phyloP scores from a whole-genome alignment of 35 echinoderm and acorn worm genomes.

The Apostichopus japonicus region DNA sequence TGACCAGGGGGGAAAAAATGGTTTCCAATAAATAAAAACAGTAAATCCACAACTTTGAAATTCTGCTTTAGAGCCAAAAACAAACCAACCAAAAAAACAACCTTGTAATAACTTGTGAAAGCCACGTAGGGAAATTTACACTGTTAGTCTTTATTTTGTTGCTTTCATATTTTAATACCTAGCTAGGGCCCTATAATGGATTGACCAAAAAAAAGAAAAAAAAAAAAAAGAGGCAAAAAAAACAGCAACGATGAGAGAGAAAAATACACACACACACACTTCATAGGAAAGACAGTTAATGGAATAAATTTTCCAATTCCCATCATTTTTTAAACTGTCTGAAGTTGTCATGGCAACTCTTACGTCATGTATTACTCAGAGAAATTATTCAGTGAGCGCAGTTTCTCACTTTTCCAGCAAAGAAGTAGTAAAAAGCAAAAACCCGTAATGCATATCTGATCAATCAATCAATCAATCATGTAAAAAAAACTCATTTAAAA shows the following conservation, averaged over 20 bases:
- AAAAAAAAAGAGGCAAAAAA: background rate
- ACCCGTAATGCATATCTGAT: slow-evolving; percentile 36
- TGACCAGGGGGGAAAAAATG: too few relatives aligned
- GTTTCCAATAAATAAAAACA: too few relatives aligned
- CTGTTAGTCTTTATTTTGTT: background rate
- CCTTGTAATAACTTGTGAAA: too few relatives aligned
- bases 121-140: too few relatives aligned
- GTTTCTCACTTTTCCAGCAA: slow-evolving; percentile 9
- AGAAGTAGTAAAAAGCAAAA: background rate
- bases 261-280: background rate
- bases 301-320: slow-evolving; percentile 23
- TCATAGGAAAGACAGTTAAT: slow-evolving; percentile 28
- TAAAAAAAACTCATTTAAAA: background rate
- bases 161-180: slow-evolving; percentile 4
- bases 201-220: slow-evolving; percentile 1
- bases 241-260: background rate
- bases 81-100: too few relatives aligned
- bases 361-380: slow-evolving; percentile 49
- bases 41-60: too few relatives aligned
- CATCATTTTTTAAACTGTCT: slow-evolving; percentile 45
- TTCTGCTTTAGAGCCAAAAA: too few relatives aligned
- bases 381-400: slow-evolving; percentile 36
- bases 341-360: slow-evolving; percentile 42
- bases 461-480: slow-evolving; percentile 34
- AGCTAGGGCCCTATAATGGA: slow-evolving; percentile 18